These are phyloP conservation scores for Amblyjoppa fuscipennis DNA, from an alignment of 2,888 invertebrate species.

Conservation along the genomic window DNA sequence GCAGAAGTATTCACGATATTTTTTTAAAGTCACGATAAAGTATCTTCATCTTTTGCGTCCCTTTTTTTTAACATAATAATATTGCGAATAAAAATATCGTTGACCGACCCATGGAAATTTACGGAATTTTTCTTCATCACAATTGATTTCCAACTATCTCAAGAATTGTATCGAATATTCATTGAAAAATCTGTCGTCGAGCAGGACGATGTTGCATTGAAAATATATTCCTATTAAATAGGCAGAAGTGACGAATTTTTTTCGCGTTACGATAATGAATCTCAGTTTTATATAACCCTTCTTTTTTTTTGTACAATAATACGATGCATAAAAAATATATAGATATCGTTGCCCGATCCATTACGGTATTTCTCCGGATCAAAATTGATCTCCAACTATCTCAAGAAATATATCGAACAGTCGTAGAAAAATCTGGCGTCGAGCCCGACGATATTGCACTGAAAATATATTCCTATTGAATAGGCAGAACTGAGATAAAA, in stretches of 20 bases:
- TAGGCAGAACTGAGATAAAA: not conserved
- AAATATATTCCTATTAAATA: not conserved
- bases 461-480: not conserved
- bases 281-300: not conserved
- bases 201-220: not conserved
- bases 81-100: too few species aligned
- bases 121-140: too few species aligned
- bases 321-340: too few species aligned
- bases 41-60: too few species aligned
- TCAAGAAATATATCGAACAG: not conserved
- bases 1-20: not conserved
- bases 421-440: not conserved
- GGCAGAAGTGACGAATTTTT: not conserved
- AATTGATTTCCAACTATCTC: too few species aligned
- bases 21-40: not conserved
- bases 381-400: not conserved
- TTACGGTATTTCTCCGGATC: not conserved
- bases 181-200: not conserved
- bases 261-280: not conserved
- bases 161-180: too few species aligned
- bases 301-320: not conserved
- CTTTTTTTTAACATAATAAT: too few species aligned
- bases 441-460: not conserved
- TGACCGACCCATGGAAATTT: too few species aligned
- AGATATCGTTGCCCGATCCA: not conserved